phyloP scores from a whole-genome alignment of 2,888 invertebrate species.

The Leptinotarsa rubiginosa region DNA sequence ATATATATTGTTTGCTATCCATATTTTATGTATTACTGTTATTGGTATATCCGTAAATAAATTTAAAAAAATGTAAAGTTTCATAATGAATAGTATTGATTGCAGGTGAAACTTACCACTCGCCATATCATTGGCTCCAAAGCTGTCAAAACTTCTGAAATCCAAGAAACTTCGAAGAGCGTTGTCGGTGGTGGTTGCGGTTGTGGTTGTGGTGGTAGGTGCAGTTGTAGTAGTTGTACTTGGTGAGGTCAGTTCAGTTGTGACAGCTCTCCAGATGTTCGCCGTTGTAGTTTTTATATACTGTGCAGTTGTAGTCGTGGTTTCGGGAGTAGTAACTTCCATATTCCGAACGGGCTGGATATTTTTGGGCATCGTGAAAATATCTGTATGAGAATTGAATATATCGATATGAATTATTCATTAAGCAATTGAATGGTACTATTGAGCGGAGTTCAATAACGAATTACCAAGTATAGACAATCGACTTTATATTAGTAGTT shows the following conservation, averaged over 20 bases:
- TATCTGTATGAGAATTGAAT: constrained; percentile 46
- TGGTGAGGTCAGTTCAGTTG: constrained; percentile 55
- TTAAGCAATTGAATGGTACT: too few species aligned
- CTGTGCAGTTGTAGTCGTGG: constrained; percentile 48
- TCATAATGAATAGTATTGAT: neutral
- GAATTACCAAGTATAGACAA: too few species aligned
- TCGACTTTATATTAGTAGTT: too few species aligned
- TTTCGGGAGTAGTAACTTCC: constrained; percentile 48
- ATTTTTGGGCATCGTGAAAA: constrained; percentile 60
- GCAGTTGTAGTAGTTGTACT: constrained; percentile 57
- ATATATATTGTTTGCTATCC: too few species aligned
- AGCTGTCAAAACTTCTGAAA: constrained; percentile 63
- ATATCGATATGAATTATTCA: neutral
- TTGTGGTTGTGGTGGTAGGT: constrained; percentile 64
- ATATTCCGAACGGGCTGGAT: constrained; percentile 53
- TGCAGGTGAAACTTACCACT: constrained; percentile 56
- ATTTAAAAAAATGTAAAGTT: too few species aligned
- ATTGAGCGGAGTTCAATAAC: too few species aligned
- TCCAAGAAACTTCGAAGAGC: constrained; percentile 62
- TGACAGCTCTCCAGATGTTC: constrained; percentile 63
- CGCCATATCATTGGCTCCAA: constrained; percentile 57
- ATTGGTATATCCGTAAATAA: too few species aligned
- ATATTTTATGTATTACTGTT: too few species aligned
- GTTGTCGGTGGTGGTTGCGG: constrained; percentile 33
- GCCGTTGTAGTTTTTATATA: constrained; percentile 57